Evolutionary conservation across 2,797 vertebrate species (phyloP), one percentile per base, ranked within the genome.

Genomic region (Acrossocheilus fasciatus): DNA sequence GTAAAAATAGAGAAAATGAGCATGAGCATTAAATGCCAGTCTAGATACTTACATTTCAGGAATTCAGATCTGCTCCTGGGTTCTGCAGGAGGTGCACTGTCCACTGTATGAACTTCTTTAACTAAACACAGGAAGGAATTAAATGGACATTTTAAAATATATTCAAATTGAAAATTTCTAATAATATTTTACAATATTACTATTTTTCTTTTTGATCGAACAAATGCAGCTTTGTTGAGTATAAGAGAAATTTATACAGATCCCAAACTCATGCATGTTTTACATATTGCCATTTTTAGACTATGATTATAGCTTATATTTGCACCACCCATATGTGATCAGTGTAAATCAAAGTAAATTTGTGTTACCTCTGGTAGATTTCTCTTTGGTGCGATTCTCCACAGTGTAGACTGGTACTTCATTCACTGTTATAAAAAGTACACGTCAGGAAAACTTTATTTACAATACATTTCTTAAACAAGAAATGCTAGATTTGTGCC

Each of bases 381-480:
- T 95, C 81, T 96, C 95, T 91, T 95, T 57, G 3, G 92, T 94
- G 72, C 96, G 92, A 83, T 92, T 96, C 73, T 95, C 95, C 64
- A 95, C 93, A 0, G 94, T 96, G 91, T 96, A 96, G 66, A 96
- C 91, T 0, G 96, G 96, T n/a, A 95, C 94, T 69, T 96, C 96
- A 39, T 94, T 96, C 87, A 96, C 96, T 96, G 89, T 36, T 81
- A 91, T 50, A 81, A 84, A 86, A 84, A 50, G 0, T 18, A 57
- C 90, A 83, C 23, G 11, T 74, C 52, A 74, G 59, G 0, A 3
- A 14, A 17, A n/a, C 14, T 1, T 74, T 43, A 26, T 77, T 50
- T 78, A 72, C 52, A 30, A 39, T 5, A 20, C 18, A 34, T 83
- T 62, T 59, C 2, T 72, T 79, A 69, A 84, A 79, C 50, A 76